Percentiles rank a stretch among this genome's conserved stretches.
phyloP scores from a whole-genome alignment of 2,113 vertebrate species.

The Mustela nigripes region DNA sequence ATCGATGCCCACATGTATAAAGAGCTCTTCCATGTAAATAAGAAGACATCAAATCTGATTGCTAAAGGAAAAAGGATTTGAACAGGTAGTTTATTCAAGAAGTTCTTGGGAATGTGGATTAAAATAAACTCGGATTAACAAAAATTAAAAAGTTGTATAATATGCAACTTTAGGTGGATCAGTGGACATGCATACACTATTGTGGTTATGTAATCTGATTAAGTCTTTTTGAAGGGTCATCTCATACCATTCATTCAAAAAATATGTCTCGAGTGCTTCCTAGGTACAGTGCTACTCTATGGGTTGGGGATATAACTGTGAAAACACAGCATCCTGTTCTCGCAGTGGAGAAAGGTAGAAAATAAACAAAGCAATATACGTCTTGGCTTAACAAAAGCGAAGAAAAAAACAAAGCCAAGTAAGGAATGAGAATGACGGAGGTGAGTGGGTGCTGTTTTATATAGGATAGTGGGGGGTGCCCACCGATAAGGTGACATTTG shows the following conservation, averaged over 20 bases:
- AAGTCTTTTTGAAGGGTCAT: not conserved
- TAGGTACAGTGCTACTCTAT: not conserved
- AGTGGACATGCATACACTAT: not conserved
- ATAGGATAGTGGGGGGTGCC: not conserved
- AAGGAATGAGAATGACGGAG: not conserved
- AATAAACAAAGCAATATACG: conserved; percentile 24
- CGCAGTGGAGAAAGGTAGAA: not conserved
- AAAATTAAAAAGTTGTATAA: not conserved
- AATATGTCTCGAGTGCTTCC: not conserved
- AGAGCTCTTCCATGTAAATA: not conserved
- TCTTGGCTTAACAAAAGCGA: not conserved
- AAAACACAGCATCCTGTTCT: not conserved
- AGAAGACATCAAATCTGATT: conserved; percentile 21
- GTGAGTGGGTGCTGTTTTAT: not conserved
- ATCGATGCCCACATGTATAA: not conserved
- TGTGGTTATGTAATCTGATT: not conserved
- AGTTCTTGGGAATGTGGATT: conserved; percentile 17
- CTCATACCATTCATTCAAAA: not conserved
- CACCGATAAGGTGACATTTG: not conserved
- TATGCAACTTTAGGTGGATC: not conserved
- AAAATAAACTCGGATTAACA: conserved; percentile 19
- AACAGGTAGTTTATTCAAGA: not conserved
- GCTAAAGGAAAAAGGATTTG: not conserved
- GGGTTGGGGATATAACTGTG: not conserved
- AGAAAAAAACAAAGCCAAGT: conserved; percentile 26